These are phyloP conservation scores for Ophthalmolycus amberensis DNA, from an alignment of 2,113 vertebrate genomes.

Conservation along the genomic window DNA sequence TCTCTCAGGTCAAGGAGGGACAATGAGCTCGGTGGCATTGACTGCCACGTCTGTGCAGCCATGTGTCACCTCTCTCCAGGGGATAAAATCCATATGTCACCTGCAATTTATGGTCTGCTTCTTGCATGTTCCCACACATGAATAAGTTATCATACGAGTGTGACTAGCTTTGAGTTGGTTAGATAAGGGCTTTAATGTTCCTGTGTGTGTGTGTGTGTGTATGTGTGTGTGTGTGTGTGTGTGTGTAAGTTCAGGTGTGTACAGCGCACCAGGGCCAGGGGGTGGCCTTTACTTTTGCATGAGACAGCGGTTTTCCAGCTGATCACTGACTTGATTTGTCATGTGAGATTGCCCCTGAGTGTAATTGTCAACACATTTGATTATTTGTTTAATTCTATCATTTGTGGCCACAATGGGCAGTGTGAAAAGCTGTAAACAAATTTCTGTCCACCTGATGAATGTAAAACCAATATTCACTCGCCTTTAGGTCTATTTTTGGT, in stretches of 20 bases:
- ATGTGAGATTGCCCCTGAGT: slow-evolving; percentile 35
- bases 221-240: slow-evolving; percentile 3
- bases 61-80: slow-evolving; percentile 30
- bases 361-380: background rate
- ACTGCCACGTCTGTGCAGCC: slow-evolving; percentile 28
- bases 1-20: slow-evolving; percentile 47
- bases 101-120: slow-evolving; percentile 52
- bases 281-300: slow-evolving; percentile 69
- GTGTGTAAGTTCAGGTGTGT: slow-evolving; percentile 53
- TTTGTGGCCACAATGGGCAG: background rate
- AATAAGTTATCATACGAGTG: slow-evolving; percentile 60
- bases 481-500: too few species aligned
- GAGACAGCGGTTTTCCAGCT: slow-evolving; percentile 62
- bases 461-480: too few species aligned
- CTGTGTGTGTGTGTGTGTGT: slow-evolving; percentile 37
- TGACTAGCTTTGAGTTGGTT: slow-evolving; percentile 29
- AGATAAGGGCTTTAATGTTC: slow-evolving; percentile 33
- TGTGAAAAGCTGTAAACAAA: background rate
- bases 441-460: background rate
- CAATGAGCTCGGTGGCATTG: slow-evolving; percentile 56
- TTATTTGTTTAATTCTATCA: background rate
- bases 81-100: slow-evolving; percentile 63
- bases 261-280: background rate
- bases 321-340: slow-evolving; percentile 67
- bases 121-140: slow-evolving; percentile 46